Conservation (phyloP, 1,140 invertebrate species). For the Heliconius hewitsoni region DNA sequence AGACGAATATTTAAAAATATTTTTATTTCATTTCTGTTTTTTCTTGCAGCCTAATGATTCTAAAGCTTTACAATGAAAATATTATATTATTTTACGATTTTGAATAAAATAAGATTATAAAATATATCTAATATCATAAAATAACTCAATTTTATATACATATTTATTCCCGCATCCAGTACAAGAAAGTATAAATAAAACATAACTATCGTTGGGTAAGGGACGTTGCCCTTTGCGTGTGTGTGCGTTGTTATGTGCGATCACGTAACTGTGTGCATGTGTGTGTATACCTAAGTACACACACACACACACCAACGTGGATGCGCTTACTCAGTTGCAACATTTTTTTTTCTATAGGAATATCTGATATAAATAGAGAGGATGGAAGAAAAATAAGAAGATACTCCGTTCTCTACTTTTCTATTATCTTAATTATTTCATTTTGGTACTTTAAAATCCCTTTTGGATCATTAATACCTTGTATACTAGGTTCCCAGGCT, state of each 20-base stretch:
- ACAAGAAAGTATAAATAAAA: conserved; percentile 81
- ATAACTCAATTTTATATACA: conserved; percentile 42
- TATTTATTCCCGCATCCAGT: conserved; percentile 48
- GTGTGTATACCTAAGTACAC: conserved; percentile 68
- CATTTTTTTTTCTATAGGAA: background rate
- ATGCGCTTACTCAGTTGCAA: conserved; percentile 48
- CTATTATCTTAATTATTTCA: background rate
- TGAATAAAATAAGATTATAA: background rate
- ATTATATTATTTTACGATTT: background rate
- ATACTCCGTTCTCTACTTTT: background rate
- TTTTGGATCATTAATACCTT: too few relatives aligned
- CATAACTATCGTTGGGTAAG: conserved; percentile 67
- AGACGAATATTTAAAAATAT: background rate
- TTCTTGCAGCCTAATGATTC: background rate
- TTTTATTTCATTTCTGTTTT: background rate
- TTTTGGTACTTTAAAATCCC: too few relatives aligned
- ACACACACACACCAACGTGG: conserved; percentile 43
- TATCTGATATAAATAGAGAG: background rate
- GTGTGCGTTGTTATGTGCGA: conserved; percentile 62
- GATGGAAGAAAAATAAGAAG: background rate
- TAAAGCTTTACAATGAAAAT: background rate
- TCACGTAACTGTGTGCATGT: conserved; percentile 52
- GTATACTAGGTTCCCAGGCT: background rate
- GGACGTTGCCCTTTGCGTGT: conserved; percentile 66
- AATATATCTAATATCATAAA: background rate